Conservation (phyloP, 2,888 invertebrate species). For the Clistopyga incitator region DNA sequence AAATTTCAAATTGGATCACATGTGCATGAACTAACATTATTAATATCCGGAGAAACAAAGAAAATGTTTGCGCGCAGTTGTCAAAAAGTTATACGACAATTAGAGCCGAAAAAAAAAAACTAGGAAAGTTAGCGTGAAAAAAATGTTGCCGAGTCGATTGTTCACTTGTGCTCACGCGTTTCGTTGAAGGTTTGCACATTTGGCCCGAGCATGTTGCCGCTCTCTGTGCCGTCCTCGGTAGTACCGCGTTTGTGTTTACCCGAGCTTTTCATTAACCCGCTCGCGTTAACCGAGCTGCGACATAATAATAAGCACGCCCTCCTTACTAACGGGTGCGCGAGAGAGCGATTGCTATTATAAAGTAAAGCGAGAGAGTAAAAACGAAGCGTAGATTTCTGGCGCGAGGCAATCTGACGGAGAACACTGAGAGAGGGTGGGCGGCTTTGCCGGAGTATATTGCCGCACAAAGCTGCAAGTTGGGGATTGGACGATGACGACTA, state of each 20-base stretch:
- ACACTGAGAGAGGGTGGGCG: not conserved
- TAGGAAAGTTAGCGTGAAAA: not conserved
- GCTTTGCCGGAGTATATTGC: not conserved
- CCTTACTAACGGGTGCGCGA: conserved; percentile 57
- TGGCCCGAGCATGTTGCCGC: not conserved
- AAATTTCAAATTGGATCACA: too few species aligned
- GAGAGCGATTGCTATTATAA: conserved; percentile 13
- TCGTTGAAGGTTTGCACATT: not conserved
- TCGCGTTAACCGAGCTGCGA: conserved; percentile 76
- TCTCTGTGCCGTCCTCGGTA: not conserved
- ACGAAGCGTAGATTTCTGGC: conserved; percentile 15
- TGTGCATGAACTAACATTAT: not conserved
- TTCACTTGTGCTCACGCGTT: not conserved
- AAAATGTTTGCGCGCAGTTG: not conserved
- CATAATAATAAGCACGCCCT: conserved; percentile 74
- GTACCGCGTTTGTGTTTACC: conserved; percentile 70
- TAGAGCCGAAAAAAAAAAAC: not conserved
- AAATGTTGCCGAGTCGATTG: not conserved
- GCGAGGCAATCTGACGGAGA: not conserved
- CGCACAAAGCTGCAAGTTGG: conserved; percentile 5
- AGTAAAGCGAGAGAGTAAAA: conserved; percentile 18
- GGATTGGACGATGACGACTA: conserved; percentile 12
- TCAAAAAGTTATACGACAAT: not conserved
- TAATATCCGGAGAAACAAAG: not conserved
- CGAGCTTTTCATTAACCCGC: conserved; percentile 79